These are phyloP conservation scores for Mystacides longicornis DNA, from an alignment of 2,888 invertebrate species.

Conservation along the genomic window DNA sequence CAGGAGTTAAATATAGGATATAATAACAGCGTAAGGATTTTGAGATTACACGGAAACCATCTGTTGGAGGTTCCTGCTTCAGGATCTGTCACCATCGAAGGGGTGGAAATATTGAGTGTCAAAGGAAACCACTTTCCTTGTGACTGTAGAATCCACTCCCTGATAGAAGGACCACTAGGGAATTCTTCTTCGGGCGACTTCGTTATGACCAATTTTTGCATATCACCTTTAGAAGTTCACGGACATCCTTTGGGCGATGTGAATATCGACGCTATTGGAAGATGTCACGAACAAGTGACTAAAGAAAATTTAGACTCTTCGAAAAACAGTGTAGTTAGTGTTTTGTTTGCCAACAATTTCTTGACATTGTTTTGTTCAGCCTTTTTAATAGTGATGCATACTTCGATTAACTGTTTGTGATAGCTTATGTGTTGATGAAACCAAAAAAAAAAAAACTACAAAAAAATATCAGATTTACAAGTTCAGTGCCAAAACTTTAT, in stretches of 20 bases:
- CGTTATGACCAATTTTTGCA: slow-evolving; percentile 71
- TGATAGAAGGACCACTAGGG: slow-evolving; percentile 68
- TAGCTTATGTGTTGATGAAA: not conserved
- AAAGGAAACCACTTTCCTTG: slow-evolving; percentile 79
- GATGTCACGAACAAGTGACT: slow-evolving; percentile 61
- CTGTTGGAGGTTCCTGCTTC: slow-evolving; percentile 64
- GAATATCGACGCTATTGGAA: slow-evolving; percentile 57
- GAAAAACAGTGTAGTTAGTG: slow-evolving; percentile 17
- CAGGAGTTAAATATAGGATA: slow-evolving; percentile 65
- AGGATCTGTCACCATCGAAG: slow-evolving; percentile 60
- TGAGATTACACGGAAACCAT: slow-evolving; percentile 77
- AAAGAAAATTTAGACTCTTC: slow-evolving; percentile 57
- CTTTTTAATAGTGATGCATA: slow-evolving; percentile 7
- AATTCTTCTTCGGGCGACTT: slow-evolving; percentile 59
- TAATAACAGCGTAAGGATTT: slow-evolving; percentile 61
- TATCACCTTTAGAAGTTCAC: slow-evolving; percentile 77
- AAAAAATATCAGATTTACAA: not conserved
- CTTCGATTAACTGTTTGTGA: slow-evolving; percentile 14
- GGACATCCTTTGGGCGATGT: slow-evolving; percentile 66
- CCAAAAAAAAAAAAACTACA: not conserved
- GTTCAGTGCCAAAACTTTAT: not conserved
- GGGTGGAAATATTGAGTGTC: slow-evolving; percentile 65
- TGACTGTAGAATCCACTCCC: slow-evolving; percentile 74
- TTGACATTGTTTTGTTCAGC: slow-evolving; percentile 7
- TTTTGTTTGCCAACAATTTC: slow-evolving; percentile 11